Conservation (phyloP, 2,113 vertebrate species). For the Dipodomys merriami region DNA sequence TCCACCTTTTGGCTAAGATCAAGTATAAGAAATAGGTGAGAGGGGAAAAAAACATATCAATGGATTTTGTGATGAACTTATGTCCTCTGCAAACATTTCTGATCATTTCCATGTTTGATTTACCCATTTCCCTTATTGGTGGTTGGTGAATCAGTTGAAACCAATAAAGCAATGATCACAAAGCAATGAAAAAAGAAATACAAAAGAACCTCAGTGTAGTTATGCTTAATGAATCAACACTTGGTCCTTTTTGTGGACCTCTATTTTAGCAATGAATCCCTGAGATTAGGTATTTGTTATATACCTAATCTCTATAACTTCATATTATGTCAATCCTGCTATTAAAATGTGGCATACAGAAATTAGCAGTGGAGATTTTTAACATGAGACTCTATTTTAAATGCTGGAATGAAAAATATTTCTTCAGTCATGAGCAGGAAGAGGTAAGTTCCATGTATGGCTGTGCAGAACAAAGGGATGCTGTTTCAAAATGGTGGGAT, state of each 20-base stretch:
- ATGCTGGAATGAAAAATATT: not conserved
- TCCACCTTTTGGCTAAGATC: not conserved
- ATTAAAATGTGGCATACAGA: not conserved
- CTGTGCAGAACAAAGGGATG: not conserved
- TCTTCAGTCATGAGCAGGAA: not conserved
- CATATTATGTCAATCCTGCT: not conserved
- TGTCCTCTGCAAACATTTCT: not conserved
- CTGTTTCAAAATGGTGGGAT: not conserved
- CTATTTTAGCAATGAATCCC: conserved; percentile 47
- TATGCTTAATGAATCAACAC: not conserved
- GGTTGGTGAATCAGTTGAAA: conserved; percentile 1
- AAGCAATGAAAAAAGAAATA: not conserved
- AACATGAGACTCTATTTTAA: conserved; percentile 17
- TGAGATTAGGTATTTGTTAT: conserved; percentile 56
- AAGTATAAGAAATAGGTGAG: conserved; percentile 18
- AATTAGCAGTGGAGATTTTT: not conserved
- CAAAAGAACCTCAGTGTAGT: not conserved
- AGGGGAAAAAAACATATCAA: not conserved
- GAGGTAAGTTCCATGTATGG: not conserved
- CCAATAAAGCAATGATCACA: not conserved
- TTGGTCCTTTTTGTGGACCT: conserved; percentile 11
- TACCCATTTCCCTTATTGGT: not conserved
- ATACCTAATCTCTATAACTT: not conserved
- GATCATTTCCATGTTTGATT: not conserved
- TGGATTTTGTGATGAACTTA: not conserved